These are phyloP conservation scores for Falco columbarius DNA, from an alignment of 2,797 vertebrate species.

Conservation along the genomic window DNA sequence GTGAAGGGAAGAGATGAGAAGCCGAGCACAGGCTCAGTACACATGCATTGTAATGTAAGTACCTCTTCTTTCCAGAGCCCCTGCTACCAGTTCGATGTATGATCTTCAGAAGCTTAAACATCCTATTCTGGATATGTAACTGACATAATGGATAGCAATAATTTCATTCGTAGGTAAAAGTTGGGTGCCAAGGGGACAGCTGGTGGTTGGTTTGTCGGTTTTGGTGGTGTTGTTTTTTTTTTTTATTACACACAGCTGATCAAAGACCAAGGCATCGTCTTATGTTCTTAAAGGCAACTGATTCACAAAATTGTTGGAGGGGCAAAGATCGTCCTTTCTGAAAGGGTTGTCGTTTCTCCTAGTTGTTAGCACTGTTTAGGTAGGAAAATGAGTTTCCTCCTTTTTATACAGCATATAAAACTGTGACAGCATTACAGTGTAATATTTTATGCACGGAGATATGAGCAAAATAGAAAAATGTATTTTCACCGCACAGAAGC, in stretches of 20 bases:
- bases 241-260: neutral
- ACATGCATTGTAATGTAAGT: slow-evolving; percentile 45
- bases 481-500: neutral
- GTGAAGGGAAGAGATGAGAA: neutral
- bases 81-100: neutral
- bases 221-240: neutral
- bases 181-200: neutral
- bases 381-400: neutral
- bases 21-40: neutral
- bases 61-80: neutral
- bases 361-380: neutral
- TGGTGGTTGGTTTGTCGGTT: neutral
- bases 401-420: neutral
- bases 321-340: neutral
- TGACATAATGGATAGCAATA: neutral
- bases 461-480: neutral
- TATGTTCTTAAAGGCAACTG: neutral
- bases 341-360: neutral
- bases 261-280: neutral
- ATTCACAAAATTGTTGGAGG: neutral
- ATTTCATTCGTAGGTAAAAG: neutral
- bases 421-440: no score
- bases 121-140: neutral
- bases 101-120: neutral
- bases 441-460: neutral